Base-by-base conservation (phyloP, 1,140 invertebrate genomes). In the Trichogramma pretiosum region DNA sequence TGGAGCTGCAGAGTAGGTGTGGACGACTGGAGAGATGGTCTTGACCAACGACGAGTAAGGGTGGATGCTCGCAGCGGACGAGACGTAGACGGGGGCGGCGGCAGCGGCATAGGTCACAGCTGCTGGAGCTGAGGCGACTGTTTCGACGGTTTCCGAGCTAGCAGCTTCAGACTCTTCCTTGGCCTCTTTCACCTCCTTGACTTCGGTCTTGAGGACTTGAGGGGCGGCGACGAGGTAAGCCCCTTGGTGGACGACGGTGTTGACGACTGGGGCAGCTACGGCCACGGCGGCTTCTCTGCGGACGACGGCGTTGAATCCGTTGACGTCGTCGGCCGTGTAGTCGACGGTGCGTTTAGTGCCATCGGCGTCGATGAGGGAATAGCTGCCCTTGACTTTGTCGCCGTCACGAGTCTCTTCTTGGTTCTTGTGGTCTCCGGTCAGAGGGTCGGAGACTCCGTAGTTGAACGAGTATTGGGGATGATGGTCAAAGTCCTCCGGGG, bases 271-370 rank as follows among this genome's bases (percentile, higher is more conserved):
- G 21, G 56, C 50, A 10, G 45, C 53, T 8, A 28, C 45, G 36
- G 54, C 55, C 21, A 65, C 60, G 4, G 70, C 72, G 21, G 74
- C 66, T 58, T 76, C 74, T 54, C 74, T 75, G 56, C 73, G 73
- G 9, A 77, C 76, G 19, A 77, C 67, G 28, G 75, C 75, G 57
- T 77, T 77, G 65, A 77, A 76, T 54, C 73, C 75, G 55, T 75
- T 76, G 52, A 75, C 61, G 1, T 55, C 24, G 28, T 76, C 73
- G 26, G 76, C 76, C 36, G 68, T 67, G 64, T 79, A 79, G 49
- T 70, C 70, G 42, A 77, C 77, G 48, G 64, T 75, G 48, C 76
- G 72, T 19, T 63, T 65, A 39, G 72, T 72, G 48, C 77, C 77
- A 53, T 78, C 77, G 37, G 77, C 64, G 40, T 77, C 76, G 43